Evolutionary conservation across 1,140 invertebrate species (phyloP), one percentile per base, ranked within the genome.

Genomic region (Caenorhabditis remanei): DNA sequence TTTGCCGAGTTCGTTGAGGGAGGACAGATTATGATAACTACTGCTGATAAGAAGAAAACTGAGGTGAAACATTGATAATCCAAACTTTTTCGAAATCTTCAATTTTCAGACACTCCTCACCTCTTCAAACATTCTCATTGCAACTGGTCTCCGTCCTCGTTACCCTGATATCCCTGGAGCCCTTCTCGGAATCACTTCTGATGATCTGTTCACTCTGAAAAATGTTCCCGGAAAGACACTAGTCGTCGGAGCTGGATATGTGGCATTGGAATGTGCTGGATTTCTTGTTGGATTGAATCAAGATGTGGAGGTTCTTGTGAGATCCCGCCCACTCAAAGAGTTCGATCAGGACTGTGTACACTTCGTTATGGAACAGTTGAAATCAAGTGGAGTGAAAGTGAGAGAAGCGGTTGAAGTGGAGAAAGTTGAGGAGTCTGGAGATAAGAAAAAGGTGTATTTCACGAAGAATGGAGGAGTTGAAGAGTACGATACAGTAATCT

Each of bases 251-350:
- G 97, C 96, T 92, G 96, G 96, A 91, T 98, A 98, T 91, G 97
- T 99, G 91, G 96, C 97, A 75, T 93, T 99, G 85, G 98, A 99
- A 93, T 99, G 97, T 94, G 97, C 97, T 83, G 97, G 97, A 93
- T 82, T 88, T n/a, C 71, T 88, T n/a, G 13, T n/a, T 41, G 87
- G 58, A 43, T 24, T 86, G 16, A 50, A 50, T 32, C 56, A 79
- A 7, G 19, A 75, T 16, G 58, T 63, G 1, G 85, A 86, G 14
- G 50, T 86, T 43, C n/a, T 86, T 3, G 24, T 86, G n/a, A 50
- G 85, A 14, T 86, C 85, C 24, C 14, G 32, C 8, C 65, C 85
- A 56, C 21, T 86, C 13, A 86, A 86, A n/a, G 85, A 58, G 32
- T 86, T 86, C 41, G 85, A 86, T 58, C 41, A 84, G 83, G 58